phyloP scores from a whole-genome alignment of 1,140 invertebrate genomes.

The Trypoxylus dichotomus region DNA sequence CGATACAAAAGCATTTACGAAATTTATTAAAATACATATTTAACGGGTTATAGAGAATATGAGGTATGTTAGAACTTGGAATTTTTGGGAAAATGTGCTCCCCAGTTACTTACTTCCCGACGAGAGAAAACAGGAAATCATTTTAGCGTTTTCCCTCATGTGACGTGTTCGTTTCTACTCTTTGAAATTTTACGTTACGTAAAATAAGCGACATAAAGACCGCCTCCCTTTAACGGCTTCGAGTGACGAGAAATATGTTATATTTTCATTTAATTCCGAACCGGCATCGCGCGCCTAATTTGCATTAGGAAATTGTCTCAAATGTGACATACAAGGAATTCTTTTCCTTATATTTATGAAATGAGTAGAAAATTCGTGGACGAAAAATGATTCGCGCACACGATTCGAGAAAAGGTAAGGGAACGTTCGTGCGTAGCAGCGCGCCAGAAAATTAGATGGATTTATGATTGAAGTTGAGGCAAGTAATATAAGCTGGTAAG shows the following conservation, averaged over 20 bases:
- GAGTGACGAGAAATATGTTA: background rate
- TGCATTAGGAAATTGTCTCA: background rate
- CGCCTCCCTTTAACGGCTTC: background rate
- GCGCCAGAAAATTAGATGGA: background rate
- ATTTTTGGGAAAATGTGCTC: no score
- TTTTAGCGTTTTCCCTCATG: background rate
- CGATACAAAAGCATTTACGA: no score
- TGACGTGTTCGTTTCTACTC: background rate
- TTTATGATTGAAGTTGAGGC: background rate
- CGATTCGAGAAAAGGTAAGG: background rate
- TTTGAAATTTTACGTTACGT: background rate
- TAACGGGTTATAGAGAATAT: no score
- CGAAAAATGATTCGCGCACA: background rate
- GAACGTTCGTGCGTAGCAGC: background rate
- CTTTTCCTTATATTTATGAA: background rate
- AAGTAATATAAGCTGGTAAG: background rate
- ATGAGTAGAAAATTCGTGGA: background rate
- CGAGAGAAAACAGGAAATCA: background rate
- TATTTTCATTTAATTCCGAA: background rate
- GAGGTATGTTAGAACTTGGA: no score
- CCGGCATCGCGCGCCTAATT: background rate
- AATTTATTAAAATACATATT: no score
- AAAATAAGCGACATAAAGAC: background rate
- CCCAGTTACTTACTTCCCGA: background rate
- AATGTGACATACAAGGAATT: background rate